Conservation (phyloP, 2,888 invertebrate species). For the Drosophila colorata region DNA sequence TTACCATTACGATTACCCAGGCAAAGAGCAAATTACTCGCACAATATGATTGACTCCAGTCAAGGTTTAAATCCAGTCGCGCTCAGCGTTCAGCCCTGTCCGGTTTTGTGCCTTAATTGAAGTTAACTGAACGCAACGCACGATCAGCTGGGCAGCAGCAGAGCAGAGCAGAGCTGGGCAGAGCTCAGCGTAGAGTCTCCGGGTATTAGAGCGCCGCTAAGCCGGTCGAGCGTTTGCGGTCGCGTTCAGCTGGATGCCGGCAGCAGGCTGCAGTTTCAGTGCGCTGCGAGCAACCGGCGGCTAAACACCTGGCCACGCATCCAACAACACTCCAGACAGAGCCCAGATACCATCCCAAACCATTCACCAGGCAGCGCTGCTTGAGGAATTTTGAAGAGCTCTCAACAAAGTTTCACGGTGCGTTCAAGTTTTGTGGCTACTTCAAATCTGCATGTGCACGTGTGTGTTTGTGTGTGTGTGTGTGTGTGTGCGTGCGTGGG, state of each 20-base stretch:
- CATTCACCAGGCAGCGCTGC: slow-evolving; percentile 3
- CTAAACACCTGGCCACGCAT: slow-evolving; percentile 66
- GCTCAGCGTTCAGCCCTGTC: slow-evolving; percentile 12
- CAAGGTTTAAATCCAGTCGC: slow-evolving; percentile 47
- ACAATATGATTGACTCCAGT: slow-evolving; percentile 38
- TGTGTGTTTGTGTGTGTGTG: slow-evolving; percentile 1
- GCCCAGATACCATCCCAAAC: neutral
- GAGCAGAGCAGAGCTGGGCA: slow-evolving; percentile 10
- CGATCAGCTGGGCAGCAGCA: slow-evolving; percentile 47
- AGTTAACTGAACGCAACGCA: slow-evolving; percentile 49
- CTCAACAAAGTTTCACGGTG: slow-evolving; percentile 57
- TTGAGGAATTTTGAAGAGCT: slow-evolving; percentile 34
- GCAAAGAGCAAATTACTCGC: slow-evolving; percentile 40
- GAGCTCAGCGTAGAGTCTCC: slow-evolving; percentile 10
- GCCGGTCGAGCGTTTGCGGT: slow-evolving; percentile 35
- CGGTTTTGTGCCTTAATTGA: slow-evolving; percentile 60
- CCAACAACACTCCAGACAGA: slow-evolving; percentile 5
- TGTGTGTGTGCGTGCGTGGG: slow-evolving; percentile 1
- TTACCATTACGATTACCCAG: slow-evolving; percentile 50
- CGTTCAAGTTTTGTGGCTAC: slow-evolving; percentile 57
- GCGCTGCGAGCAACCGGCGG: slow-evolving; percentile 74
- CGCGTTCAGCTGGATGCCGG: slow-evolving; percentile 57
- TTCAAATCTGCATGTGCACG: slow-evolving; percentile 16
- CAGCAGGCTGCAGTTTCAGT: slow-evolving; percentile 58
- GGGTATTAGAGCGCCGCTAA: slow-evolving; percentile 17